Percentiles rank a stretch among this genome's conserved stretches.
These are phyloP conservation scores for Drosophila arizonae DNA, from an alignment of 1,140 invertebrate genomes.

Conservation along the genomic window DNA sequence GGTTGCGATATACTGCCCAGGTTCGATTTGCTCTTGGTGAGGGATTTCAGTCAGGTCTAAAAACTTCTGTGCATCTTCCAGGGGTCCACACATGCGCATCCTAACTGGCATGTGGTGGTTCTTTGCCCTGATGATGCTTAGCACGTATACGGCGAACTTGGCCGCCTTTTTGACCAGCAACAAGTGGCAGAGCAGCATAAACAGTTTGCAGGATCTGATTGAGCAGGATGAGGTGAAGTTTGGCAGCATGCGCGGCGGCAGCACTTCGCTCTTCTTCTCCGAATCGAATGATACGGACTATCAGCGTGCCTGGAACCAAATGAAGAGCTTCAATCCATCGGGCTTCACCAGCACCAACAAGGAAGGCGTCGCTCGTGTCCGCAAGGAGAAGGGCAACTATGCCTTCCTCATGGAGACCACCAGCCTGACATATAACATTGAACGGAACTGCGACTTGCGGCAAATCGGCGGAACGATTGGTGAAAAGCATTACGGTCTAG, in stretches of 20 bases:
- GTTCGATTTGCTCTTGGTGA: constrained; percentile 83
- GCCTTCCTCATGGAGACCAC: constrained; percentile 95
- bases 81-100: constrained; percentile 92
- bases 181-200: constrained; percentile 91
- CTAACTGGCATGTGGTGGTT: constrained; percentile 97
- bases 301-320: constrained; percentile 89
- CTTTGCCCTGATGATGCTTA: constrained; percentile 96
- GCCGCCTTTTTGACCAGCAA: constrained; percentile 96
- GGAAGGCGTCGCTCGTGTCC: constrained; percentile 92
- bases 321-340: constrained; percentile 90
- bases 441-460: constrained; percentile 89
- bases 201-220: constrained; percentile 93
- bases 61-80: constrained; percentile 59
- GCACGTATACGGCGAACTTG: constrained; percentile 97
- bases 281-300: constrained; percentile 89
- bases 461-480: constrained; percentile 91
- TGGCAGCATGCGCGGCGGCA: constrained; percentile 90
- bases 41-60: no score
- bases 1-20: constrained; percentile 91
- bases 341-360: constrained; percentile 92
- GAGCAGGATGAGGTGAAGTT: constrained; percentile 94
- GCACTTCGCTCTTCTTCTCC: constrained; percentile 85
- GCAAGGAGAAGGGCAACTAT: constrained; percentile 87
- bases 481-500: constrained; percentile 93
- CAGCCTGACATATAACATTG: constrained; percentile 90